Evolutionary conservation across 2,888 invertebrate genomes (phyloP), one percentile per base, ranked within the genome.

Genomic region (Pocota personata): DNA sequence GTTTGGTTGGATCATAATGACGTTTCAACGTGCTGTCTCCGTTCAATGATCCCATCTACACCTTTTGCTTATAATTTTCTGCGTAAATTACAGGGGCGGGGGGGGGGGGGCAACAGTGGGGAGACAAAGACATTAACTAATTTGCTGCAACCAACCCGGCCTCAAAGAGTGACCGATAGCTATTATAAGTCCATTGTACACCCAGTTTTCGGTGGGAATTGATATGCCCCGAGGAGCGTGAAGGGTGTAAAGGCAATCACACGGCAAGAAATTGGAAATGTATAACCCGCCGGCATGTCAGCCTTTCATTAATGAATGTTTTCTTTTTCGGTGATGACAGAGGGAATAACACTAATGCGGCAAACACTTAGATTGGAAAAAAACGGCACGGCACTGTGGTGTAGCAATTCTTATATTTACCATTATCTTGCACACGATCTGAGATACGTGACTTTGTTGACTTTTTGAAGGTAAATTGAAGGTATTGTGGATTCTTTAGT

Each of bases 81-180:
- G 37, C 3, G 48, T 32, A 82, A 75, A 62, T 69, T 76, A 32
- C 62, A 69, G 52, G 14, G 19, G 24, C n/a, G 30, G 8, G 30
- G 46, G n/a, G n/a, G n/a, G n/a, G n/a, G n/a, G n/a, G n/a, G n/a
- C 14, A 24, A 37, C 14, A 35, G 30, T n/a, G 46, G 43, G 10
- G 46, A 57, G 55, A 77, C 82, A 64, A 50, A 83, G 43, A 78
- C 72, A 83, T 83, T 72, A 72, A 58, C 64, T 72, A 77, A 66
- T 58, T 64, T 62, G 73, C 50, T 60, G 62, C 62, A 30, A 40
- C 52, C 40, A 30, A n/a, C 27, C 24, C 8, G 19, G 14, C 16
- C 19, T 30, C 37, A 16, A 14, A 32, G 32, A 43, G 12, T 50
- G 73, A 64, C 73, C 37, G 24, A 35, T 50, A 55, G 67, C 30